phyloP scores from a whole-genome alignment of 35 echinoderm and acorn worm genomes.

The Holothuria glaberrima region DNA sequence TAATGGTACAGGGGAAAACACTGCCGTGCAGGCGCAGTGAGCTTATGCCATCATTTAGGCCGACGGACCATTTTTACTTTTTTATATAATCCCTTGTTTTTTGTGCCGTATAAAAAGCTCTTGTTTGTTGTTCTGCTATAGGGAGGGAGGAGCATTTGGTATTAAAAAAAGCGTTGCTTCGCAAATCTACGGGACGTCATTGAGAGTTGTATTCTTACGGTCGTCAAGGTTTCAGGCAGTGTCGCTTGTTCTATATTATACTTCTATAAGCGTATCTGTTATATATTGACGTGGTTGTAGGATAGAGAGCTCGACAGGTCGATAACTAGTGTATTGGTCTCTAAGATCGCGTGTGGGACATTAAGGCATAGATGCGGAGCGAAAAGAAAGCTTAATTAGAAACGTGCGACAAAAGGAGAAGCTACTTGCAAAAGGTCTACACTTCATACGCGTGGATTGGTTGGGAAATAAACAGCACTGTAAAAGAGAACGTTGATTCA shows the following conservation, averaged over 20 bases:
- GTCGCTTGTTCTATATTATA: conserved; percentile 24
- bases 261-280: neutral
- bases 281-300: conserved; percentile 31
- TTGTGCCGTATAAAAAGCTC: neutral
- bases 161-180: neutral
- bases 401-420: conserved; percentile 33
- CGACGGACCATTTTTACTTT: neutral
- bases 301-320: neutral
- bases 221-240: conserved; percentile 39
- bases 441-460: no score
- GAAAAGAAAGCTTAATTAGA: conserved; percentile 37
- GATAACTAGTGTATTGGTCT: conserved; percentile 36
- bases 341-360: conserved; percentile 45
- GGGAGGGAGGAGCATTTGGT: neutral
- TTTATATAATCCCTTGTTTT: neutral
- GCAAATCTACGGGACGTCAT: conserved; percentile 1
- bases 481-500: no score
- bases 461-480: no score
- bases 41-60: neutral
- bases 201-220: conserved; percentile 26
- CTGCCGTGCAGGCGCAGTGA: no score
- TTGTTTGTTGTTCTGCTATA: neutral
- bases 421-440: neutral
- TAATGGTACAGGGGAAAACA: no score
- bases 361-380: conserved; percentile 33